These are phyloP conservation scores for Rhizoglyphus robini DNA, from an alignment of 1,140 invertebrate species.

Conservation along the genomic window DNA sequence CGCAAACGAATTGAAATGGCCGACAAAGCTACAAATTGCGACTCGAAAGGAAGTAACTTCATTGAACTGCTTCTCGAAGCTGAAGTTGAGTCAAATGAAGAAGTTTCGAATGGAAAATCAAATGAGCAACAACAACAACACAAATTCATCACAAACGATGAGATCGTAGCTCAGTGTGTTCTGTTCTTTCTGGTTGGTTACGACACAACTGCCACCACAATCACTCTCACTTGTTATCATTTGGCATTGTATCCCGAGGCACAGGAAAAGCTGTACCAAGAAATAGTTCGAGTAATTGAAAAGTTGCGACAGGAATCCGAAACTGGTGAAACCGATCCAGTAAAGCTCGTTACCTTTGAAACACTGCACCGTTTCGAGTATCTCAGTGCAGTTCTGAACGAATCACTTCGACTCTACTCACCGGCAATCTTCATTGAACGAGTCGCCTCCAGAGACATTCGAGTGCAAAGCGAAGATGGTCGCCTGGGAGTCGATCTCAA, in stretches of 20 bases:
- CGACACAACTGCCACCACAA: conserved; percentile 44
- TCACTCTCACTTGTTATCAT: conserved; percentile 41
- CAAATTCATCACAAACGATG: conserved; percentile 25
- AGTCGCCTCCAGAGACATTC: conserved; percentile 23
- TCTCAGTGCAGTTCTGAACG: conserved; percentile 34
- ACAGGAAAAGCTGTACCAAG: not conserved
- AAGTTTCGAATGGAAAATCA: too few species aligned
- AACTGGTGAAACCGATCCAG: not conserved
- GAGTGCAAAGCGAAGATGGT: not conserved
- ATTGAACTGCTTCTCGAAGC: not conserved
- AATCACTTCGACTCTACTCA: conserved; percentile 32
- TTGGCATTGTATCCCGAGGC: conserved; percentile 41
- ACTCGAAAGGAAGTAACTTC: conserved; percentile 26
- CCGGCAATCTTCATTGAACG: conserved; percentile 38
- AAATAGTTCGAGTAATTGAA: not conserved
- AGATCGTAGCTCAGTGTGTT: conserved; percentile 47
- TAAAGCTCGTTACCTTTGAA: conserved; percentile 26
- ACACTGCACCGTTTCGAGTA: conserved; percentile 31
- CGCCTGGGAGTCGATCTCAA: conserved; percentile 2
- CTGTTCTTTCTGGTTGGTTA: conserved; percentile 53
- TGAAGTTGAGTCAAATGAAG: not conserved
- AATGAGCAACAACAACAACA: not conserved
- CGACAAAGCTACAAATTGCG: not conserved
- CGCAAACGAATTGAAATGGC: not conserved
- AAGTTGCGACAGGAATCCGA: not conserved